A percentile compares a stretch with the other conserved stretches of the same genome.
phyloP scores from a whole-genome alignment of 1,140 invertebrate genomes.

The Oryctes rhinoceros region DNA sequence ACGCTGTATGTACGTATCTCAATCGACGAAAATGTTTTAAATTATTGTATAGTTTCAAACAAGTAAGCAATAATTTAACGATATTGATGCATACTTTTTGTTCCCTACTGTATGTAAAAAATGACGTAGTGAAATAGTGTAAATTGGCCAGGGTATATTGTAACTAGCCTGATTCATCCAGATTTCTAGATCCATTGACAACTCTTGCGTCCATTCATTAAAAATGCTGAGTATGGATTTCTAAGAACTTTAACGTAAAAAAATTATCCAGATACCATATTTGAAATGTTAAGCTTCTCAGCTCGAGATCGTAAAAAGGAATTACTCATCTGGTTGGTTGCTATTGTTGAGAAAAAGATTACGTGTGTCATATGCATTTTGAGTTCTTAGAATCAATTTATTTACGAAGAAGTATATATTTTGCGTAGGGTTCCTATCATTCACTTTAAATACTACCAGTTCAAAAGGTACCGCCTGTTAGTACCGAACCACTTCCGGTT shows the following conservation, averaged over 20 bases:
- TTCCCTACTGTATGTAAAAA: too few relatives aligned
- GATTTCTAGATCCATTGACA: background rate
- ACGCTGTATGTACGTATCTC: too few relatives aligned
- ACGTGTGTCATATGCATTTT: constrained; percentile 2
- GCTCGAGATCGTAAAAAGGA: background rate
- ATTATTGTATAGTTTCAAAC: too few relatives aligned
- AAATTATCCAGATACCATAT: background rate
- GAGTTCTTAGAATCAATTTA: background rate
- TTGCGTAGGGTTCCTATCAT: background rate
- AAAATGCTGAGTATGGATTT: background rate
- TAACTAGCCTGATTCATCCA: too few relatives aligned
- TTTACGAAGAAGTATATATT: constrained; percentile 5
- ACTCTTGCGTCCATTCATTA: background rate
- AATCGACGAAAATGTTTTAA: too few relatives aligned
- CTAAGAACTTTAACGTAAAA: background rate
- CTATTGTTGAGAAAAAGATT: background rate
- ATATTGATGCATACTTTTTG: too few relatives aligned
- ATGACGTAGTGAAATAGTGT: too few relatives aligned
- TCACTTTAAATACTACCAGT: background rate
- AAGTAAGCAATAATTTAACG: too few relatives aligned
- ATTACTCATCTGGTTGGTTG: background rate
- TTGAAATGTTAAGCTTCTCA: background rate
- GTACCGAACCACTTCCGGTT: constrained; percentile 23
- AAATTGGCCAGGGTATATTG: too few relatives aligned
- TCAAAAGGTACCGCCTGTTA: constrained; percentile 18